Conservation (phyloP, 92 coral and sea anemone genomes). For the Phymanthus crucifer region DNA sequence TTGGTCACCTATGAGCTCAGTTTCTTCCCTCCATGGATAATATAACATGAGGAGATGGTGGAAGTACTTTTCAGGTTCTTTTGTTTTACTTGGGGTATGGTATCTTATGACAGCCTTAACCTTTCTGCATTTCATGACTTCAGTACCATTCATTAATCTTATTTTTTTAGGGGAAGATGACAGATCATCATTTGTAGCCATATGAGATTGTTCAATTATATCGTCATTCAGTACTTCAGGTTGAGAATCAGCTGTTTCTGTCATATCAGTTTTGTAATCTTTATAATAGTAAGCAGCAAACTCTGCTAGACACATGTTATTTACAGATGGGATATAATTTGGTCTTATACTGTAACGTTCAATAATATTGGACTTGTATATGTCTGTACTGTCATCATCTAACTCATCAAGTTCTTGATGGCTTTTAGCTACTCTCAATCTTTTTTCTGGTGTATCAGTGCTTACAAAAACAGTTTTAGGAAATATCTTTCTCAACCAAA, state of each 20-base stretch:
- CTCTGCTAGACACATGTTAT: slow-evolving; percentile 36
- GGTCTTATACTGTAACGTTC: slow-evolving; percentile 51
- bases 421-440: slow-evolving; percentile 57
- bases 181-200: slow-evolving; percentile 1
- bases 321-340: slow-evolving; percentile 26
- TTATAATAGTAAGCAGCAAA: no score
- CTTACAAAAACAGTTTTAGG: slow-evolving; percentile 60
- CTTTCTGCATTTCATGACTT: no score
- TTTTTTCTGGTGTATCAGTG: slow-evolving; percentile 62
- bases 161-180: slow-evolving; percentile 31
- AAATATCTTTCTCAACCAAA: slow-evolving; percentile 68
- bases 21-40: slow-evolving; percentile 60
- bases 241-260: slow-evolving; percentile 59
- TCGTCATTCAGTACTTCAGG: slow-evolving; percentile 54
- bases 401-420: slow-evolving; percentile 60
- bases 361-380: no score
- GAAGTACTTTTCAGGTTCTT: slow-evolving; percentile 42
- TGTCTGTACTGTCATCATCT: slow-evolving; percentile 63
- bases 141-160: slow-evolving; percentile 27
- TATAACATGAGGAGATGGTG: slow-evolving; percentile 48
- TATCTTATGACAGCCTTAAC: slow-evolving; percentile 42
- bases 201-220: slow-evolving; percentile 39
- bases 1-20: slow-evolving; percentile 49
- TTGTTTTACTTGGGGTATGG: slow-evolving; percentile 42
- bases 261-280: slow-evolving; percentile 31